These are phyloP conservation scores for Melieria picta DNA, from an alignment of 2,888 invertebrate genomes.

Conservation along the genomic window DNA sequence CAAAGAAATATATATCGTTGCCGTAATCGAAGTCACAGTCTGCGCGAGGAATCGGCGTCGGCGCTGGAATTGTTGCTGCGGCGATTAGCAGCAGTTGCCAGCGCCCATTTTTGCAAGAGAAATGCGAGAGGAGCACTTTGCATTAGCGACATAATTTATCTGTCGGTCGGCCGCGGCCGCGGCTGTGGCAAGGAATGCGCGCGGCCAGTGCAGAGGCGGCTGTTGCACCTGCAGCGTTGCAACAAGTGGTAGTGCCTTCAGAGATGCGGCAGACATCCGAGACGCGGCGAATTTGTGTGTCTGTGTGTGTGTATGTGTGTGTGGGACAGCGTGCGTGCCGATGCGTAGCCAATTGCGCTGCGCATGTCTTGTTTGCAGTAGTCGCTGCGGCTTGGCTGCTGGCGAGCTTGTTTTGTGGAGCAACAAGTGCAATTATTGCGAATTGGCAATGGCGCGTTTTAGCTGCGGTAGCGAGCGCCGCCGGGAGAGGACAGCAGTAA, in stretches of 20 bases:
- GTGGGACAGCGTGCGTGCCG: constrained; percentile 39
- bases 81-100: neutral
- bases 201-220: constrained; percentile 15
- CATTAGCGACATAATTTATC: constrained; percentile 67
- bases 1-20: constrained; percentile 49
- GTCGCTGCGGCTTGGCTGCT: constrained; percentile 27
- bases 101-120: no score
- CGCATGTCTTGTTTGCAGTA: constrained; percentile 22
- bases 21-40: neutral
- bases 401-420: constrained; percentile 40
- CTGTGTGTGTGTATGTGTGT: constrained; percentile 1
- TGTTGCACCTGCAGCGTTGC: constrained; percentile 28
- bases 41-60: neutral
- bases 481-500: neutral
- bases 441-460: constrained; percentile 31
- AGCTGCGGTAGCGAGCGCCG: neutral
- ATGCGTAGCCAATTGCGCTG: constrained; percentile 36
- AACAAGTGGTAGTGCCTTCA: neutral
- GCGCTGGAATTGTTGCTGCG: constrained; percentile 16
- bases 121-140: constrained; percentile 26
- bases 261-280: neutral
- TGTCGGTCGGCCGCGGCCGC: constrained; percentile 28
- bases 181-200: neutral
- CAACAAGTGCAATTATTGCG: constrained; percentile 47
- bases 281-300: neutral